phyloP scores from a whole-genome alignment of 2,113 vertebrate genomes.

The Azemiops feae region DNA sequence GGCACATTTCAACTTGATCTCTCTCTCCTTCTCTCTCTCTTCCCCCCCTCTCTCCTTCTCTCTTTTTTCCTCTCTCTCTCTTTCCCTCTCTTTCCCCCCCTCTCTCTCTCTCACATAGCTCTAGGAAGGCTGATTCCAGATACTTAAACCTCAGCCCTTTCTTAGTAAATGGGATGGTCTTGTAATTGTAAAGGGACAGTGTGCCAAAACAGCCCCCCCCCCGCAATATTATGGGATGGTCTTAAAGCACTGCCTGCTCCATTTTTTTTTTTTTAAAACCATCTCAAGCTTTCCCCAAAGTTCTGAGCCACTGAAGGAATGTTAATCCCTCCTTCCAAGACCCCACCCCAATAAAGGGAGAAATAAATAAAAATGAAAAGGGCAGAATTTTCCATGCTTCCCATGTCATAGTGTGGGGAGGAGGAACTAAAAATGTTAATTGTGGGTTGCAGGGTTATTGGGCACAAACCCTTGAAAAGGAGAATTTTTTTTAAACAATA shows the following conservation, averaged over 20 bases:
- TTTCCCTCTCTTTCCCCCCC: no score
- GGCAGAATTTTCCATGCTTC: background rate
- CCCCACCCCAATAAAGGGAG: background rate
- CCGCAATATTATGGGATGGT: background rate
- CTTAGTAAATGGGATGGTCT: background rate
- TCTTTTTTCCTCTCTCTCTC: no score
- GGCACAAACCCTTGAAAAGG: background rate
- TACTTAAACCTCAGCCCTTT: background rate
- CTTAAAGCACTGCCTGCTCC: background rate
- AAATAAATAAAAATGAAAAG: background rate
- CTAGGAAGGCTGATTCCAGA: no score
- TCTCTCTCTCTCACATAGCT: no score
- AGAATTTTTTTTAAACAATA: background rate
- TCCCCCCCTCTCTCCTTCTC: no score
- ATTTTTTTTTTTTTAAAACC: no score
- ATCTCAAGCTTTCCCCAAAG: no score
- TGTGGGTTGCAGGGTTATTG: background rate
- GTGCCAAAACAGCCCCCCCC: background rate
- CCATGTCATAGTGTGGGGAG: background rate
- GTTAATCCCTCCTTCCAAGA: background rate
- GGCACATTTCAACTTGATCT: no score
- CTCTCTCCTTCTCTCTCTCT: no score
- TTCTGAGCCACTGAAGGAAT: background rate
- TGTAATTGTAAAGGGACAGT: background rate
- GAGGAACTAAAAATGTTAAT: background rate